These are phyloP conservation scores for Gymnodraco acuticeps DNA, from an alignment of 2,797 vertebrate species.

Conservation along the genomic window DNA sequence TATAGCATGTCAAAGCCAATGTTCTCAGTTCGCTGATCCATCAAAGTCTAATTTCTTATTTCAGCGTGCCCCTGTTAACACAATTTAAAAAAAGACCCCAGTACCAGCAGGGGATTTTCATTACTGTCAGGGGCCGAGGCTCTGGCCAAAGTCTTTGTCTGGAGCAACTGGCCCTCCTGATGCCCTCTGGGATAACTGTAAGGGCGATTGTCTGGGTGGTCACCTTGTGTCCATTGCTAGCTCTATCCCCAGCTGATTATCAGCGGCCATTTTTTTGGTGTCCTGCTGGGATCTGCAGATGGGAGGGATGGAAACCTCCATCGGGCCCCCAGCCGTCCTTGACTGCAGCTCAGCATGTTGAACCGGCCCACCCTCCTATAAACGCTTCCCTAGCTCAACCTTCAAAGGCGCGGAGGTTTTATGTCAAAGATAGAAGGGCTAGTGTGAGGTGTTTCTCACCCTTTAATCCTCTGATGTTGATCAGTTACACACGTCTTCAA, in stretches of 20 bases:
- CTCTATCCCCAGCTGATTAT: background rate
- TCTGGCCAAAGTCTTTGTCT: conserved; percentile 18
- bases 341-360: background rate
- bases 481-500: conserved; percentile 13
- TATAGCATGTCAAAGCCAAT: background rate
- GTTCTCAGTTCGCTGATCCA: conserved; percentile 7
- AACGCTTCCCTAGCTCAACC: background rate
- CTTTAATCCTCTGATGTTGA: conserved; percentile 22
- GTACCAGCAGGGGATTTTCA: conserved; percentile 12
- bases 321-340: background rate
- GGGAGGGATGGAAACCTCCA: background rate
- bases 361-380: background rate
- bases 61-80: conserved; percentile 12
- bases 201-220: conserved; percentile 20
- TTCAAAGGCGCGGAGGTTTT: conserved; percentile 30
- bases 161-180: background rate
- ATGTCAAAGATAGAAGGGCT: background rate
- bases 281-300: background rate
- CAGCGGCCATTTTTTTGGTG: background rate
- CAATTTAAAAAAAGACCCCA: background rate
- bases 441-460: background rate
- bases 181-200: background rate
- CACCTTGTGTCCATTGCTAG: background rate
- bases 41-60: conserved; percentile 16
- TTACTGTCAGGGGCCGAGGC: background rate